Evolutionary conservation across 2,113 vertebrate genomes (phyloP).

Genomic region (Dasypus novemcinctus): DNA sequence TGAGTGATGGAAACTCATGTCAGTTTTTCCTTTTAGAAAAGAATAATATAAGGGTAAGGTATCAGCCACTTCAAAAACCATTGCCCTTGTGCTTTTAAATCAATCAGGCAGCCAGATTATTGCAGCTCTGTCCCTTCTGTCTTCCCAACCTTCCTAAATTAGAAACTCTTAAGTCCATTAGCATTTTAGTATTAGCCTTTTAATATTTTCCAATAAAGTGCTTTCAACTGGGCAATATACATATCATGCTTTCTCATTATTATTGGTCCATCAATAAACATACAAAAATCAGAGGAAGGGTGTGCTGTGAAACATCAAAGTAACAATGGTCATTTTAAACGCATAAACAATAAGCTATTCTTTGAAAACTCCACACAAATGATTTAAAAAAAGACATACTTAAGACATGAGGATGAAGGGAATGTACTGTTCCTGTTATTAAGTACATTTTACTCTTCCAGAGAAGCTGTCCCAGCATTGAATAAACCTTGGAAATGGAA

Average conservation of each 20-base stretch:
- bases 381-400: neutral
- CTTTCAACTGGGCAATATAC: conserved; percentile 39
- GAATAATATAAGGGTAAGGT: neutral
- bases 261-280: conserved; percentile 54
- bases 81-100: neutral
- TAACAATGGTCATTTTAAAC: neutral
- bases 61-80: neutral
- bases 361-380: conserved; percentile 4
- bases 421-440: neutral
- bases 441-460: neutral
- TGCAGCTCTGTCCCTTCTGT: neutral
- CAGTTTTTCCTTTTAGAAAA: neutral
- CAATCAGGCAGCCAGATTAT: neutral
- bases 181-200: conserved; percentile 52
- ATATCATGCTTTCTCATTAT: conserved; percentile 15
- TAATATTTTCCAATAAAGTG: conserved; percentile 56
- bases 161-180: conserved; percentile 42
- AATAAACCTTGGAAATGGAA: neutral
- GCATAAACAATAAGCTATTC: neutral
- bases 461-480: neutral
- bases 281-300: conserved; percentile 38
- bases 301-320: conserved; percentile 41
- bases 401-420: neutral
- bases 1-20: neutral
- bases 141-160: neutral